Evolutionary conservation across 1,140 invertebrate genomes (phyloP), one percentile per base, ranked within the genome.

Genomic region (Phymorhynchus buccinoides): DNA sequence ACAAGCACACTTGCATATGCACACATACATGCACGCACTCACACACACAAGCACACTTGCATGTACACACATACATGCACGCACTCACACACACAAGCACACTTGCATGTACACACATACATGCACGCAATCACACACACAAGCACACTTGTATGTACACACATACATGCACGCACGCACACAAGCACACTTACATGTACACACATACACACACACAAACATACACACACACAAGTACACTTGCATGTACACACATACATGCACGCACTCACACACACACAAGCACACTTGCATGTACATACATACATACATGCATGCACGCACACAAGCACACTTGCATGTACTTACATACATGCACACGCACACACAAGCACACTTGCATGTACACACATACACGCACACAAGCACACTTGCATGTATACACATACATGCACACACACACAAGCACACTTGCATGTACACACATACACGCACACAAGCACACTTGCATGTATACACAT

Each of bases 171-270:
- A 1, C 22, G n/a, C n/a, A n/a, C 62, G n/a, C 27, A 22, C 62
- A 68, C 62, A 68, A 9, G 30, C 27, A 22, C 62, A 22, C 62
- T n/a, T 30, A 27, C 27, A 68, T 30, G n/a, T n/a, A 68, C 62
- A 4, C 62, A 68, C 62, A 68, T n/a, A 68, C 62, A 68, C 62
- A 68, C 62, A 4, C 62, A 68, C 62, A n/a, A n/a, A n/a, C n/a
- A n/a, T n/a, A 68, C 62, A 62, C 18, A 62, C 56, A 62, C 56
- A 62, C 56, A 62, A 7, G 27, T 27, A 62, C 22, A 27, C 7
- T 1, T 27, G 22, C 1, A 27, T 3, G 56, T 22, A 27, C 22
- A 18, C 56, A 22, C 56, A 9, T 27, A 2, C 12, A 22, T 27
- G n/a, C 22, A 62, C 56, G n/a, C 56, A 62, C 56, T 27, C 56